Percentiles rank a stretch among this genome's conserved stretches.
Conservation (phyloP, 1,140 invertebrate genomes). For the Drosophila punjabiensis region DNA sequence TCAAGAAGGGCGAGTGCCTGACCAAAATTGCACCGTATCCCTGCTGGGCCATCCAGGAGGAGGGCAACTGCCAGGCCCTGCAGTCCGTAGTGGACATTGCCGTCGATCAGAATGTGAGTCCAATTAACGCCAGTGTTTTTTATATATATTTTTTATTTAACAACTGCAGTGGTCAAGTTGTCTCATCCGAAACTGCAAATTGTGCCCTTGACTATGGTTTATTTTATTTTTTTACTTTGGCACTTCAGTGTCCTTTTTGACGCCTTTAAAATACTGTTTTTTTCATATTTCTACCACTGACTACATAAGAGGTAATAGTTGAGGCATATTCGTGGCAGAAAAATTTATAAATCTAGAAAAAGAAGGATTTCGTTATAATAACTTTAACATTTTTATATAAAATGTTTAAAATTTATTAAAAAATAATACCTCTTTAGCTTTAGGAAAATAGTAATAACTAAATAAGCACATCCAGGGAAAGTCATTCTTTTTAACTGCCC, state of each 20-base stretch:
- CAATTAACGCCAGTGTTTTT: constrained; percentile 47
- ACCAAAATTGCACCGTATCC: constrained; percentile 87
- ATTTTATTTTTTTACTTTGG: constrained; percentile 11
- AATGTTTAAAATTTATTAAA: no score
- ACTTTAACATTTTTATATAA: no score
- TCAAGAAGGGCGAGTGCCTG: constrained; percentile 85
- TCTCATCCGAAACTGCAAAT: constrained; percentile 7
- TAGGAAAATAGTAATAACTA: background rate
- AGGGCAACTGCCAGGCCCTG: constrained; percentile 88
- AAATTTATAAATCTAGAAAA: background rate
- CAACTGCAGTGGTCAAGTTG: constrained; percentile 2
- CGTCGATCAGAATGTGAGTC: constrained; percentile 86
- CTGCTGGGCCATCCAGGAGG: constrained; percentile 88
- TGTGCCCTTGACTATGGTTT: constrained; percentile 20
- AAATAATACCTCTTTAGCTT: no score
- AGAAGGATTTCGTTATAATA: background rate
- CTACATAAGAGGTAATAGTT: background rate
- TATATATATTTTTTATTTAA: background rate
- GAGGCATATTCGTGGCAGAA: background rate
- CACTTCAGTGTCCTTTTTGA: constrained; percentile 5
- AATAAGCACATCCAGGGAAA: background rate
- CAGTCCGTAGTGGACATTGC: constrained; percentile 88
- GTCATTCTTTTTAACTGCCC: constrained; percentile 9
- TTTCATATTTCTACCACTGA: background rate
- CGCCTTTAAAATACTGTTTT: constrained; percentile 7